A percentile compares a stretch with the other conserved stretches of the same genome.
Conservation (phyloP, 2,797 vertebrate genomes). For the Erethizon dorsatum region DNA sequence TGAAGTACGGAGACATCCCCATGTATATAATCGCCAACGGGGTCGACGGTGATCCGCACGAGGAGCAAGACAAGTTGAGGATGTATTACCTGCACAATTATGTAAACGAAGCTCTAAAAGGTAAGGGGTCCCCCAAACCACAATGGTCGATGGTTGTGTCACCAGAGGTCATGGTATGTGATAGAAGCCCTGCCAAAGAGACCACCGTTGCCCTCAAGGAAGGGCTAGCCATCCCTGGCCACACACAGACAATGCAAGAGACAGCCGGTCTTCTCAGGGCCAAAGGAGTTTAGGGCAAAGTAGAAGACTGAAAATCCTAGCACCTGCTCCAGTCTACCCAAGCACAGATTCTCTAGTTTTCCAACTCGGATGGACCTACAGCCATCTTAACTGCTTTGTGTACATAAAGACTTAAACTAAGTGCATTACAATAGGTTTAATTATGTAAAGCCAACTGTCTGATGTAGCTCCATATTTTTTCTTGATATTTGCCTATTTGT, state of each 20-base stretch:
- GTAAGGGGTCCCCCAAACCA: conserved; percentile 87
- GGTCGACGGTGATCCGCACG: conserved; percentile 93
- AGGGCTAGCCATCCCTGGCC: too few species aligned
- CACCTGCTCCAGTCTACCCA: not conserved
- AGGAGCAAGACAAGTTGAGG: conserved; percentile 93
- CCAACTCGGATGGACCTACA: not conserved
- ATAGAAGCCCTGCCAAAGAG: not conserved
- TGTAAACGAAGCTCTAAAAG: conserved; percentile 98
- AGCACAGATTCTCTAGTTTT: not conserved
- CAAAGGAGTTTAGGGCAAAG: not conserved
- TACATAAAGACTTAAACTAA: not conserved
- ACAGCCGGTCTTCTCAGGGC: not conserved
- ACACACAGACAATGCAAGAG: not conserved
- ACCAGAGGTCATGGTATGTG: not conserved
- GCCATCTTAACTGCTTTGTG: not conserved
- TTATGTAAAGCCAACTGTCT: not conserved
- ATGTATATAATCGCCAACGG: conserved; percentile 96
- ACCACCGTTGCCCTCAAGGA: not conserved
- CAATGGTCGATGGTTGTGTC: not conserved
- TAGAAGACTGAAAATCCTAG: not conserved
- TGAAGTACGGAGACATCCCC: conserved; percentile 93
- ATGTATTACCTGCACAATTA: conserved; percentile 96
- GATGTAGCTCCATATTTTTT: not conserved
- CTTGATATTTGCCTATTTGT: not conserved
- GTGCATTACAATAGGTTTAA: not conserved